Conservation (phyloP, 2,888 invertebrate species). For the Drosophila mettleri region DNA sequence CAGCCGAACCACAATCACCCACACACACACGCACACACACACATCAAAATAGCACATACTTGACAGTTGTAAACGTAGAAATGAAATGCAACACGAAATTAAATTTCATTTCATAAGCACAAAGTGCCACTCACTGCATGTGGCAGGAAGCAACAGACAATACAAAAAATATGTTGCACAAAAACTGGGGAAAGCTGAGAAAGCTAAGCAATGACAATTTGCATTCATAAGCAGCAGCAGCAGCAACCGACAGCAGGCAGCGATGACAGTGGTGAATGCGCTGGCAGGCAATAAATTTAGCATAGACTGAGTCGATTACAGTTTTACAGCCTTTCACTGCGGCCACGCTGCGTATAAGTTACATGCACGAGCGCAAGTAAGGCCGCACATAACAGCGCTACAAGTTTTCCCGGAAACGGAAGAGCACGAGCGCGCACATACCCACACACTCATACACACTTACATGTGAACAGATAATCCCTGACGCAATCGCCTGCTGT, state of each 20-base stretch:
- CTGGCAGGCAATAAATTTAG: constrained; percentile 70
- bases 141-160: constrained; percentile 45
- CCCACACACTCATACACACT: constrained; percentile 5
- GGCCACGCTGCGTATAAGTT: constrained; percentile 59
- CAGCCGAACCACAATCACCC: background rate
- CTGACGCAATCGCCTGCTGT: constrained; percentile 32
- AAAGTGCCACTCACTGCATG: constrained; percentile 67
- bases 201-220: constrained; percentile 67
- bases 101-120: constrained; percentile 70
- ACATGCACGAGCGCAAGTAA: constrained; percentile 18
- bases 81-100: constrained; percentile 41
- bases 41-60: constrained; percentile 8
- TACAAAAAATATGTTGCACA: constrained; percentile 24
- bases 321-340: constrained; percentile 40
- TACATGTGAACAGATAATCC: constrained; percentile 6
- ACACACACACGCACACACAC: background rate
- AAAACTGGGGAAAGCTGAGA: constrained; percentile 33
- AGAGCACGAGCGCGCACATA: constrained; percentile 17
- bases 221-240: constrained; percentile 73
- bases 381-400: constrained; percentile 17
- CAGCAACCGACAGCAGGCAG: background rate
- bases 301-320: constrained; percentile 75
- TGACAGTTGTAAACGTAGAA: constrained; percentile 12
- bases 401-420: constrained; percentile 51
- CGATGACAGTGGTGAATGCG: constrained; percentile 16